Evolutionary conservation across 2,113 vertebrate species (phyloP).

Genomic region (Felis catus): F.catus_Fca126_mat1.0 CM031419.1:98928501-98929000

Average conservation of each 20-base stretch:
- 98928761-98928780: background rate
- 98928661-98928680: background rate
- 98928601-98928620: rapidly evolving
- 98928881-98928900: background rate
- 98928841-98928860: background rate
- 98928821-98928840: background rate
- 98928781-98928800: background rate
- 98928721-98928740: background rate
- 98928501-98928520: background rate
- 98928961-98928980: background rate
- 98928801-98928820: background rate
- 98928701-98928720: background rate
- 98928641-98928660: background rate
- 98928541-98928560: background rate
- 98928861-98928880: background rate
- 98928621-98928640: background rate
- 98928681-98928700: background rate
- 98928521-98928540: background rate
- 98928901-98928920: background rate
- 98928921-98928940: background rate
- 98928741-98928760: background rate
- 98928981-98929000: rapidly evolving
- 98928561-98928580: background rate
- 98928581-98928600: rapidly evolving
- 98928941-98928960: background rate